A percentile compares a stretch with the other conserved stretches of the same genome.
phyloP scores from a whole-genome alignment of 2,113 vertebrate species.

The Antechinus flavipes region DNA sequence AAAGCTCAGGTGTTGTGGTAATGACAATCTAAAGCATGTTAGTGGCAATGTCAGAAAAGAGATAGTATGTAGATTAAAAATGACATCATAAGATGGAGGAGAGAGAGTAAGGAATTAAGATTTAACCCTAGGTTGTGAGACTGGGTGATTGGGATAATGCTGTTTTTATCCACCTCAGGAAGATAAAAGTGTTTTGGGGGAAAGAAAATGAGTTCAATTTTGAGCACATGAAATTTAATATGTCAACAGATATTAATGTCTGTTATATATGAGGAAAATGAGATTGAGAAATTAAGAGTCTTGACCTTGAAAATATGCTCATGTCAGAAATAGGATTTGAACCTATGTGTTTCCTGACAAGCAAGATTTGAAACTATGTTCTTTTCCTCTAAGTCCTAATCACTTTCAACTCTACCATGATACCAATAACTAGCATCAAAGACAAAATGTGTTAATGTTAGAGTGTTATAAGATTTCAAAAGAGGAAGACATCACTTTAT shows the following conservation, averaged over 20 bases:
- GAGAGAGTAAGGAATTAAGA: not conserved
- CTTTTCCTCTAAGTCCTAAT: not conserved
- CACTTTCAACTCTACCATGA: not conserved
- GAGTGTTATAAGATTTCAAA: not conserved
- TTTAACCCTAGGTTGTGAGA: not conserved
- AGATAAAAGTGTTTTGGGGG: not conserved
- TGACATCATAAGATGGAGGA: not conserved
- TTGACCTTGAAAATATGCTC: not conserved
- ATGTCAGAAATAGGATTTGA: not conserved
- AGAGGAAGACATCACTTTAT: not conserved
- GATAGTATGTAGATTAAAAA: not conserved
- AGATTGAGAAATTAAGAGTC: not conserved
- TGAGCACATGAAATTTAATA: not conserved
- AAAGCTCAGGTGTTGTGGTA: not conserved
- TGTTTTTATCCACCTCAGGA: not conserved
- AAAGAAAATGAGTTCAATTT: not conserved
- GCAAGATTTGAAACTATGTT: not conserved
- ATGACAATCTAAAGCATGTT: not conserved
- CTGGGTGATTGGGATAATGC: not conserved
- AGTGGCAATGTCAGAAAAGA: not conserved
- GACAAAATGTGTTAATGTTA: not conserved
- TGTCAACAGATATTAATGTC: not conserved
- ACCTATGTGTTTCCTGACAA: not conserved
- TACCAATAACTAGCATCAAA: not conserved
- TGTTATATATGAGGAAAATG: not conserved